Base-by-base conservation (phyloP, 2,797 vertebrate genomes). In the Tokudaia tokunoshimensis region DNA sequence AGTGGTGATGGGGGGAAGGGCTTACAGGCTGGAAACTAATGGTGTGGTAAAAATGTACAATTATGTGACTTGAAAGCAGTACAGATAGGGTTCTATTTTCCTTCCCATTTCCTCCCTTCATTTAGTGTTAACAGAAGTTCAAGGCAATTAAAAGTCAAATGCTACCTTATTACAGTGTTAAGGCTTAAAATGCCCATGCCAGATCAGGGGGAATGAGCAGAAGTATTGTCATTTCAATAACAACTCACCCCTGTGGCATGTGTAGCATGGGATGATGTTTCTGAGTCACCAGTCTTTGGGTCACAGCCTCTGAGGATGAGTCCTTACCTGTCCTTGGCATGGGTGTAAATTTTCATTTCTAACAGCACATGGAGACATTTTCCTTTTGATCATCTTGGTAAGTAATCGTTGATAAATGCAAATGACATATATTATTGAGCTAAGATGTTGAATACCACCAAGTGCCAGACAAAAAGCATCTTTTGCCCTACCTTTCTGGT, bases 41-140 rank as follows among this genome's bases (percentile, higher is more conserved):
- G 89, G 84, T n/a, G 91, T 94, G 89, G 95, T 83, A 96, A 95
- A 93, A 91, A 94, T 84, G 89, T 20, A 95, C 96, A 95, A 74
- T 97, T 89, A 86, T 74, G 95, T 22, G 78, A 90, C 86, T 84
- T 61, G 70, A 81, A 89, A 92, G 91, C 86, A 50, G 80, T 67
- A 65, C 8, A 72, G 94, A 91, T 75, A 91, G 0, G 20, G 24
- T 63, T 94, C 76, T 80, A 79, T 86, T 92, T 96, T 96, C 96
- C 94, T 89, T 81, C 34, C 89, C 94, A 93, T 96, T 95, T 95
- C 84, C 75, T 97, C 65, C 84, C 47, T 92, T 93, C 76, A 31
- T 89, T 96, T 96, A 79, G 79, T 78, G 95, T 92, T 95, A 95
- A 96, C 96, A 90, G 92, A 97, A 94, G 87, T 88, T 95, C 92